phyloP scores from a whole-genome alignment of 2,888 invertebrate genomes.

The Cephus pygmeus region DNA sequence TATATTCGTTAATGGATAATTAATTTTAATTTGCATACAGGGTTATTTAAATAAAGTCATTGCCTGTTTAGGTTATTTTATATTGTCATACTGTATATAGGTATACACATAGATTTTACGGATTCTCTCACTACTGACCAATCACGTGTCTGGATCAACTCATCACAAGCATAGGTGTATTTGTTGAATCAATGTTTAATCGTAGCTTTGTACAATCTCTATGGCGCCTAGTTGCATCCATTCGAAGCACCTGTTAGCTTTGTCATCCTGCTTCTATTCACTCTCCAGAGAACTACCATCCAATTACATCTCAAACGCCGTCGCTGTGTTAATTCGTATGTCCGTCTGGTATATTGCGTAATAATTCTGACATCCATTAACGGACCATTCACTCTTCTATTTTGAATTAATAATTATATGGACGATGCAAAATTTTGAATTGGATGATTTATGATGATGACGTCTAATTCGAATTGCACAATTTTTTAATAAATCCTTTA shows the following conservation, averaged over 20 bases:
- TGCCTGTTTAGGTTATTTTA: neutral
- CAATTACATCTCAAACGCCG: neutral
- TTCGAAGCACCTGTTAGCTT: neutral
- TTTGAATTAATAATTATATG: no score
- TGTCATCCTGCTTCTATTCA: neutral
- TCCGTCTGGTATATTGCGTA: neutral
- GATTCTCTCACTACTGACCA: neutral
- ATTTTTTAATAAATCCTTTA: no score
- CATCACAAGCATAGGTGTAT: neutral
- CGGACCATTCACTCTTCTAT: neutral
- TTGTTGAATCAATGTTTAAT: constrained; percentile 4
- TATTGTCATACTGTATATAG: no score
- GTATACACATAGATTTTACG: neutral
- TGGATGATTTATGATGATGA: no score
- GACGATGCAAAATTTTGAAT: no score
- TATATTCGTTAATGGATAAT: no score
- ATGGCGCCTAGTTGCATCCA: neutral
- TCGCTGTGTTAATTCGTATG: neutral
- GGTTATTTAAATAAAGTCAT: neutral
- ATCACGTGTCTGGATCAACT: neutral
- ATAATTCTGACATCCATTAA: neutral
- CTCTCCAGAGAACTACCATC: neutral
- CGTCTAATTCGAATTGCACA: no score
- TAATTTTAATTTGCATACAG: neutral
- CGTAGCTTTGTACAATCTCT: neutral